Evolutionary conservation across 2,888 invertebrate species (phyloP), one percentile per base, ranked within the genome.

Genomic region (Unio pictorum): DNA sequence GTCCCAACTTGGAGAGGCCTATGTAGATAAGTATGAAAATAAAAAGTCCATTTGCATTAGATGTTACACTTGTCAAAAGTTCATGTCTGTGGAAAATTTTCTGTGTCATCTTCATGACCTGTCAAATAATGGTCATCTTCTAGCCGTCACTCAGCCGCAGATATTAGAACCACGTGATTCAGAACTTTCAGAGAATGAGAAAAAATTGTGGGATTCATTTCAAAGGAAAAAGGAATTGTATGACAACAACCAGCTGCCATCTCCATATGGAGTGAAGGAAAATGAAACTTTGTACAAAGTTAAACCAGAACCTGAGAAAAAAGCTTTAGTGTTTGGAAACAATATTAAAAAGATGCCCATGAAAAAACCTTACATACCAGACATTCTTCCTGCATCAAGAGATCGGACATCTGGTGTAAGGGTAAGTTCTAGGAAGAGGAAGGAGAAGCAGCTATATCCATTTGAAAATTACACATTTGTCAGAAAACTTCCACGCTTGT

Each of bases 381-480:
- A 34, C n/a, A 34, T 54, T 11, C 63, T n/a, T 15, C 57, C 56
- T 17, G 56, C 34, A n/a, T n/a, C 55, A 7, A 60, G 60, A 18
- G 67, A 74, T 17, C 26, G 45, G 28, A 55, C 28, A 20, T 72
- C 71, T 34, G 77, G 75, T 18, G 73, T 83, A 15, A 75, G 88
- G 54, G 81, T 83, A 58, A 88, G 88, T 73, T 80, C 83, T 1
- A 77, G 89, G 23, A 86, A 86, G 61, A 74, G 88, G 17, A 88
- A 88, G 75, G 80, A 81, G 56, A 88, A 88, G 76, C 88, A 88
- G 72, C 76, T 88, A 20, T 85, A 86, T 76, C 85, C 87, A 3
- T 86, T 87, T 68, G 89, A 89, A 76, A 85, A 85, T 63, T 88
- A 88, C 68, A 83, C 85, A 61, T 87, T 77, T 70, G 66, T 79